These are phyloP conservation scores for Caenorhabditis latens DNA, from an alignment of 1,140 invertebrate genomes.

Conservation along the genomic window DNA sequence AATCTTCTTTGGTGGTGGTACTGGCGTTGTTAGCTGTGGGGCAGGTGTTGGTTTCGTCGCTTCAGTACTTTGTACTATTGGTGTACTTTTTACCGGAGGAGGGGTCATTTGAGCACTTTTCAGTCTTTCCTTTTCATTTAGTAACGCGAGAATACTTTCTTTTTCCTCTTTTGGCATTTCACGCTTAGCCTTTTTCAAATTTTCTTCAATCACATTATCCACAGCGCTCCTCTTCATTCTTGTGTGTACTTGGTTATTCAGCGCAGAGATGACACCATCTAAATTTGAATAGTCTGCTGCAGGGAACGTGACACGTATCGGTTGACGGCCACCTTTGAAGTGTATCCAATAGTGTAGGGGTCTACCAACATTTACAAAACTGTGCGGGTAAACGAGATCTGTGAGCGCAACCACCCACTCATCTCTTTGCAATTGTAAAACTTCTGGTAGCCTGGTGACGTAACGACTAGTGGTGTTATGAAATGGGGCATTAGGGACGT, in stretches of 20 bases:
- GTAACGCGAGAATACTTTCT: no score
- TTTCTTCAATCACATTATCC: no score
- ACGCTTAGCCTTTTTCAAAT: neutral
- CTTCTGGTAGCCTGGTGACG: neutral
- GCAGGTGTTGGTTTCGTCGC: no score
- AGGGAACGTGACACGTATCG: neutral
- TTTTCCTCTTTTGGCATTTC: no score
- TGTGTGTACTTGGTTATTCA: neutral
- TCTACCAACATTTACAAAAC: neutral
- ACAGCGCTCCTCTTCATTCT: no score
- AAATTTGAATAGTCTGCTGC: neutral
- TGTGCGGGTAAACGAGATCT: neutral
- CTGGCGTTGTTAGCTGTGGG: no score
- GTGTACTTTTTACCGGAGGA: no score
- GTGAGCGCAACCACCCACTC: neutral
- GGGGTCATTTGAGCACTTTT: no score
- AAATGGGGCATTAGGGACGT: neutral
- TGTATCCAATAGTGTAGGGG: neutral
- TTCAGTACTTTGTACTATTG: no score
- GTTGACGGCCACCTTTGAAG: neutral
- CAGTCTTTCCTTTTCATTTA: no score
- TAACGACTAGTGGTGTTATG: neutral
- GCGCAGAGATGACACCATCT: neutral
- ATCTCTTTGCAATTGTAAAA: neutral
- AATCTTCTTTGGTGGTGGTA: no score